A percentile compares a stretch with the other conserved stretches of the same genome.
These are phyloP conservation scores for Metacarcinus magister DNA, from an alignment of 2,888 invertebrate genomes.

Conservation along the genomic window DNA sequence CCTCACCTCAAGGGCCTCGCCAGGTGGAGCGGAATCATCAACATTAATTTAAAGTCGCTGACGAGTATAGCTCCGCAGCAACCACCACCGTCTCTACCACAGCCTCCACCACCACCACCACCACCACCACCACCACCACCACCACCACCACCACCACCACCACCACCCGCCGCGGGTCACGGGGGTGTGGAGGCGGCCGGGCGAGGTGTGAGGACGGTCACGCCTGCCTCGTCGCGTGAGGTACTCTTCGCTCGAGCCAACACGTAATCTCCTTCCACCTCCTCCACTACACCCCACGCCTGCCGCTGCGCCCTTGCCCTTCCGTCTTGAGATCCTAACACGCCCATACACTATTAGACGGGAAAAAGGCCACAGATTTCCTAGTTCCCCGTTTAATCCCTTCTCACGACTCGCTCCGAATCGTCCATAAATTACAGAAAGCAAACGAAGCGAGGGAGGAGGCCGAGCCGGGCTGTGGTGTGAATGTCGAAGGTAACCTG, in stretches of 20 bases:
- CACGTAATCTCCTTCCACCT: not conserved
- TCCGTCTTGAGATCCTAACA: not conserved
- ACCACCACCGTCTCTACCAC: not conserved
- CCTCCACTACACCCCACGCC: not conserved
- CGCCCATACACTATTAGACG: not conserved
- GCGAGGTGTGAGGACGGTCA: conserved; percentile 55
- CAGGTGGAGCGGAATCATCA: conserved; percentile 41
- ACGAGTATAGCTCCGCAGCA: conserved; percentile 6
- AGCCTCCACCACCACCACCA: not conserved
- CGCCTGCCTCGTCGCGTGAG: conserved; percentile 4
- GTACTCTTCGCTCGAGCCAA: not conserved
- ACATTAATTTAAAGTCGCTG: conserved; percentile 45
- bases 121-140: not conserved
- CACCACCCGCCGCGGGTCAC: conserved; percentile 3
- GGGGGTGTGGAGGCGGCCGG: conserved; percentile 19
- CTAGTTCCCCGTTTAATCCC: not conserved
- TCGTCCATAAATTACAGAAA: conserved; percentile 27
- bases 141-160: not conserved
- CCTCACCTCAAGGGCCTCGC: conserved; percentile 35
- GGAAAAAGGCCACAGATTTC: not conserved
- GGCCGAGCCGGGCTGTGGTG: conserved; percentile 58
- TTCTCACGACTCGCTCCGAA: not conserved
- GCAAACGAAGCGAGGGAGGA: conserved; percentile 10
- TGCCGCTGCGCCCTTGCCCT: not conserved
- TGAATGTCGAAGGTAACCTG: conserved; percentile 74